Conservation (phyloP, 2,113 vertebrate genomes). For the Vombatus ursinus region DNA sequence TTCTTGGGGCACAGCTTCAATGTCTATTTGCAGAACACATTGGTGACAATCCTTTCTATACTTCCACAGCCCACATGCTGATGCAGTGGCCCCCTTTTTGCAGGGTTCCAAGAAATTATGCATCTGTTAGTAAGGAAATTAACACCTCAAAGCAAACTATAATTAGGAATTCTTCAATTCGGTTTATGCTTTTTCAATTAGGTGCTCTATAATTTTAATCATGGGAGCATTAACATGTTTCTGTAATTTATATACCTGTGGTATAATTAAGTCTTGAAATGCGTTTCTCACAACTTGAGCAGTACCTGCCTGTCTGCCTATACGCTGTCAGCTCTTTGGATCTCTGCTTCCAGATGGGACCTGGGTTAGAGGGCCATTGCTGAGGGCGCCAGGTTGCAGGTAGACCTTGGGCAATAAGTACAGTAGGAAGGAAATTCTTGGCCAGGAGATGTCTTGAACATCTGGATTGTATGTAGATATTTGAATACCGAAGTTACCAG, state of each 20-base stretch:
- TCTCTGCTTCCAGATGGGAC: constrained; percentile 33
- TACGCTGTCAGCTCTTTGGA: constrained; percentile 54
- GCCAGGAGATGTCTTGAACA: constrained; percentile 32
- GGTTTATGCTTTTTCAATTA: constrained; percentile 90
- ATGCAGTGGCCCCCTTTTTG: constrained; percentile 77
- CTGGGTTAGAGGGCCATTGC: constrained; percentile 30
- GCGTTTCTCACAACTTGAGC: constrained; percentile 79
- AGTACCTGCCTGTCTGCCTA: constrained; percentile 77
- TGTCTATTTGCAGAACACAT: constrained; percentile 67
- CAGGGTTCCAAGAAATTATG: constrained; percentile 85
- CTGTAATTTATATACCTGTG: constrained; percentile 89
- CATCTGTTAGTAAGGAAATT: constrained; percentile 86
- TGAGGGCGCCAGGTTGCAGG: constrained; percentile 14
- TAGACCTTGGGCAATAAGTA: background rate
- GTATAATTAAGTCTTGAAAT: constrained; percentile 87
- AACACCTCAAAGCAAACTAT: constrained; percentile 89
- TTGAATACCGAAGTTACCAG: constrained; percentile 29
- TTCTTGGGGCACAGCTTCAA: constrained; percentile 43
- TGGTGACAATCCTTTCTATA: constrained; percentile 73
- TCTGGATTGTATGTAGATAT: constrained; percentile 46
- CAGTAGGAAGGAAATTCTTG: background rate
- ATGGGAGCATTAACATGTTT: constrained; percentile 89
- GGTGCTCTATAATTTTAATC: constrained; percentile 89
- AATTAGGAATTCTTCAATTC: constrained; percentile 90
- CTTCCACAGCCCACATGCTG: constrained; percentile 70